Evolutionary conservation across 92 coral and sea anemone genomes (phyloP).

Genomic region (Desmophyllum pertusum): DNA sequence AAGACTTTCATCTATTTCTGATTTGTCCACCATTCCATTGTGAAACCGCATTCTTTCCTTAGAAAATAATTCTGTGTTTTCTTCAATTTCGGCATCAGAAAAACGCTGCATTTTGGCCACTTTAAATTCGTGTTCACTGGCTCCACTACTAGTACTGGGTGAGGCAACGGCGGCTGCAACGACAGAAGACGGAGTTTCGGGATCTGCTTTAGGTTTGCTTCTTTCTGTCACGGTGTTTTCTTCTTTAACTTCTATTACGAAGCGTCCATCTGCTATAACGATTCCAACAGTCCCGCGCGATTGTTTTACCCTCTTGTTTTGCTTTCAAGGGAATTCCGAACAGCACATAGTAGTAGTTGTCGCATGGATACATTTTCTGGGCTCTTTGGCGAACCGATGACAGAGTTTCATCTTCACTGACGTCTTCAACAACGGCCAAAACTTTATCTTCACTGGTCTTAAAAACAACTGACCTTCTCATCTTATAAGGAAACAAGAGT

Average conservation of each 20-base stretch:
- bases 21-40: too few relatives aligned
- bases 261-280: background rate
- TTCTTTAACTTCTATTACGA: background rate
- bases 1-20: background rate
- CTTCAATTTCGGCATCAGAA: too few relatives aligned
- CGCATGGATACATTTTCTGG: background rate
- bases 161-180: too few relatives aligned
- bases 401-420: background rate
- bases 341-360: background rate
- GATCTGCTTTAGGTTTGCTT: background rate
- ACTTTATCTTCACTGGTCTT: background rate
- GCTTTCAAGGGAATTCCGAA: background rate
- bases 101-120: background rate
- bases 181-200: background rate
- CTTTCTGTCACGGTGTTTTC: too few relatives aligned
- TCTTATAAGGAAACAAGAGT: background rate
- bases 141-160: too few relatives aligned
- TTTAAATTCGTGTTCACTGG: background rate
- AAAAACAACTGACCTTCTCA: background rate
- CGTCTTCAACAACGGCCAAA: background rate
- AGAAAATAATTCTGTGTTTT: too few relatives aligned
- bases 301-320: background rate
- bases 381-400: background rate
- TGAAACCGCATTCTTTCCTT: too few relatives aligned
- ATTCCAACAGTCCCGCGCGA: background rate